A percentile compares a stretch with the other conserved stretches of the same genome.
phyloP scores from a whole-genome alignment of 2,113 vertebrate genomes.

The Oreochromis spilurus region DNA sequence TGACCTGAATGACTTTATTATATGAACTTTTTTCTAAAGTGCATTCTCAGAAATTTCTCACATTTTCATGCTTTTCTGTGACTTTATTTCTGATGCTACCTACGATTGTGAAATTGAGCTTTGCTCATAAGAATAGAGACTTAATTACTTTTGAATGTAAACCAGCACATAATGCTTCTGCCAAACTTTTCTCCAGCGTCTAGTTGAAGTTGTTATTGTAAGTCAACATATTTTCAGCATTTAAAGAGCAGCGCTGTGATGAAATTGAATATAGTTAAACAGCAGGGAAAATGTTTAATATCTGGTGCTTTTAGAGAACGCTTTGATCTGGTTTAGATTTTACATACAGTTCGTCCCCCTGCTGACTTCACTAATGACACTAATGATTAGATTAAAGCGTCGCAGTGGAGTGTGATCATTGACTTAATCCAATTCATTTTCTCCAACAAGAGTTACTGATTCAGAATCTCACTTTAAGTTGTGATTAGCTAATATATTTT shows the following conservation, averaged over 20 bases:
- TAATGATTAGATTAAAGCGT: not conserved
- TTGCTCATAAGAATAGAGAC: not conserved
- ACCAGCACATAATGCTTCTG: not conserved
- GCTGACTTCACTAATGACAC: not conserved
- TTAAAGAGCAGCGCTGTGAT: not conserved
- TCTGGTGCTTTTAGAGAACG: too few species aligned
- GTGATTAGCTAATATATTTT: not conserved
- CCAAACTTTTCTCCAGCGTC: not conserved
- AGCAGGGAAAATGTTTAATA: not conserved
- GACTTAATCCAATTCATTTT: not conserved
- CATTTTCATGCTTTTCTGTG: not conserved
- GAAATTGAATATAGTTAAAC: fast-evolving
- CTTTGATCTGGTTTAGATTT: not conserved
- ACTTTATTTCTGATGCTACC: not conserved
- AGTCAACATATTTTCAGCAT: not conserved
- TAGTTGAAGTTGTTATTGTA: not conserved
- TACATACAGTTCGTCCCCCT: not conserved
- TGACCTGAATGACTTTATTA: not conserved
- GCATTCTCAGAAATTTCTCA: fast-evolving
- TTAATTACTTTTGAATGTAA: not conserved
- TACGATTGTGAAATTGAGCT: fast-evolving
- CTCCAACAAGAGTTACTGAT: not conserved
- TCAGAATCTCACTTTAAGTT: not conserved
- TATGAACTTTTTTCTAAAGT: not conserved
- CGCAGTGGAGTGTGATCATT: fast-evolving